phyloP scores from a whole-genome alignment of 2,888 invertebrate species.

The Polyommatus iphigenia region DNA sequence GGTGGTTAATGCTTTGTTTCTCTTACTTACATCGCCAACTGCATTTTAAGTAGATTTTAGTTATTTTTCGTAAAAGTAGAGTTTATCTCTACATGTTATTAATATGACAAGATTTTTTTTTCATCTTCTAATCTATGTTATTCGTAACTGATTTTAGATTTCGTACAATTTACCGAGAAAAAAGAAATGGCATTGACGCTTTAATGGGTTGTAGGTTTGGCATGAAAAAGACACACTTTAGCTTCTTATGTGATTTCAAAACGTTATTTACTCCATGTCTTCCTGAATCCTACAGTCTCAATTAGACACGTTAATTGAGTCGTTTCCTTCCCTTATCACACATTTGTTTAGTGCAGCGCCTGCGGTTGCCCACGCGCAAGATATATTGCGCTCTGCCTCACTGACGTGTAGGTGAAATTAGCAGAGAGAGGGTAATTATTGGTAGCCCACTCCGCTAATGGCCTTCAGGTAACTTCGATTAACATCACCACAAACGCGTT shows the following conservation, averaged over 20 bases:
- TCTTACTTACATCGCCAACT: background rate
- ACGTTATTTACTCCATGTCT: background rate
- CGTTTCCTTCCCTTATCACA: background rate
- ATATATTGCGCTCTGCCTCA: constrained; percentile 21
- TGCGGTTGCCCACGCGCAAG: constrained; percentile 10
- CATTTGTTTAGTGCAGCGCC: constrained; percentile 6
- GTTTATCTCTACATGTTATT: background rate
- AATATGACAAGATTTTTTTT: background rate
- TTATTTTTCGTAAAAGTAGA: background rate
- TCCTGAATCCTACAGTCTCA: background rate
- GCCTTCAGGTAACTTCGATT: constrained; percentile 57
- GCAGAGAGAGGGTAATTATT: constrained; percentile 55
- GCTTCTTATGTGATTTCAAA: background rate
- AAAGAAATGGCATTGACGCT: too few species aligned
- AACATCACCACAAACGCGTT: constrained; percentile 56
- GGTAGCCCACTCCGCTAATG: constrained; percentile 41
- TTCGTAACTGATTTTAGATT: too few species aligned
- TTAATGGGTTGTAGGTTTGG: too few species aligned
- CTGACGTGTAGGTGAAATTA: constrained; percentile 49
- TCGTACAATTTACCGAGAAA: too few species aligned
- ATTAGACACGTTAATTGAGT: constrained; percentile 7
- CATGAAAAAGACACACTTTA: background rate
- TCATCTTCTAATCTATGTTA: background rate
- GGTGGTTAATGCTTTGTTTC: background rate
- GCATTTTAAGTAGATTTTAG: background rate